Base-by-base conservation (phyloP, 37 sponge, comb jelly and placozoan genomes). In the Hormiphora californensis region DNA sequence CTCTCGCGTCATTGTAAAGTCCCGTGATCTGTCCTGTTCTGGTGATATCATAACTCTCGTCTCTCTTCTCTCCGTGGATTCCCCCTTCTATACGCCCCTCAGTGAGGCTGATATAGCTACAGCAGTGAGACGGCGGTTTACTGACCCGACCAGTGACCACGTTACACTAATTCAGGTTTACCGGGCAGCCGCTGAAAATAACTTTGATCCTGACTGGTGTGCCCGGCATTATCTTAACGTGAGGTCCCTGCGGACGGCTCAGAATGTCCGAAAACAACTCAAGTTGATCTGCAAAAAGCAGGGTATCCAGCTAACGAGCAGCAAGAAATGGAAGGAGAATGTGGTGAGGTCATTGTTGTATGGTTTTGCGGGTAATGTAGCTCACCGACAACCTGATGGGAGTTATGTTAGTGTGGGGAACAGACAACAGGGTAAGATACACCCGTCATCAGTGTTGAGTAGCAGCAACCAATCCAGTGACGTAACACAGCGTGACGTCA, bases 11-110 rank as follows among this genome's bases (percentile, higher is more conserved):
- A 85, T 96, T 21, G 55, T 96, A 22, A 86, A 57, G 46, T 73
- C 89, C 33, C 43, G 57, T 11, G 86, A 88, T 21, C 65, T 62
- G 22, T 85, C 89, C 51, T 94, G 91, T 38, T 89, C 90, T 40
- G 90, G 89, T 5, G 94, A 96, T 39, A 86, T 92, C 11, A 17
- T 96, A 69, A 90, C 89, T 1, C 63, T 96, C 28, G 94, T 92
- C 1, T 54, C 97, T n/a, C 46, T 96, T 88, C 57, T 96, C 39
- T 91, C 93, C 33, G 94, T 92, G 62, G 97, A 96, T 23, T 90
- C 94, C 22, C 90, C 94, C 12, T 43, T 94, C 59, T 94, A 86
- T 87, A 90, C 89, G 19, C 97, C 97, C 37, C 86, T 46, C n/a
- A 88, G 90, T 46, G 69, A 91, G 85, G 87, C 87, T 51, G 59